Percentiles rank a stretch among this genome's conserved stretches.
phyloP scores from a whole-genome alignment of 2,888 invertebrate species.

The Liodrosophila aerea region DNA sequence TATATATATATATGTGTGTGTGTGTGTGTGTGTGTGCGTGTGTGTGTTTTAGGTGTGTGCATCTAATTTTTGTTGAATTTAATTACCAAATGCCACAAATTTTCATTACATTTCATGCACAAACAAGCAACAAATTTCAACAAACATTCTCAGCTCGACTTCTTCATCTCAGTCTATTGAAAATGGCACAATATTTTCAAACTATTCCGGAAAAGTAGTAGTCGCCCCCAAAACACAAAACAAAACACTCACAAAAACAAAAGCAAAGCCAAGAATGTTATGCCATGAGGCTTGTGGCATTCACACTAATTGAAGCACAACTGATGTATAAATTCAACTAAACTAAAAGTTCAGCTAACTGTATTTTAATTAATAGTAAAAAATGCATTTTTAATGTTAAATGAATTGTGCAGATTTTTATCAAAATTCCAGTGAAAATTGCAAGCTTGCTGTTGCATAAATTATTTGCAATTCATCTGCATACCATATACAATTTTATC shows the following conservation, averaged over 20 bases:
- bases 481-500: no score
- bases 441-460: no score
- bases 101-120: conserved; percentile 31
- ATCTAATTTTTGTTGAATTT: conserved; percentile 53
- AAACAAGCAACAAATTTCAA: conserved; percentile 24
- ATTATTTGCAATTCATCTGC: no score
- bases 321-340: no score
- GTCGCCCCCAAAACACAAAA: conserved; percentile 2
- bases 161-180: background rate
- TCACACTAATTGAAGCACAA: conserved; percentile 13
- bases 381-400: no score
- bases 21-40: conserved; percentile 5
- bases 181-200: conserved; percentile 1
- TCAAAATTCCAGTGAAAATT: no score
- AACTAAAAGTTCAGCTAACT: no score
- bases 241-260: background rate
- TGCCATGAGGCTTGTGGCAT: conserved; percentile 28
- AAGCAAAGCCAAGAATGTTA: background rate
- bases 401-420: no score
- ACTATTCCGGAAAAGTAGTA: conserved; percentile 7
- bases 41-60: conserved; percentile 20
- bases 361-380: no score
- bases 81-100: conserved; percentile 53
- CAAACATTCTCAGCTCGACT: background rate
- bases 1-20: conserved; percentile 9